Evolutionary conservation across 2,113 vertebrate genomes (phyloP).

Genomic region (Forbesichthys agassizii): DNA sequence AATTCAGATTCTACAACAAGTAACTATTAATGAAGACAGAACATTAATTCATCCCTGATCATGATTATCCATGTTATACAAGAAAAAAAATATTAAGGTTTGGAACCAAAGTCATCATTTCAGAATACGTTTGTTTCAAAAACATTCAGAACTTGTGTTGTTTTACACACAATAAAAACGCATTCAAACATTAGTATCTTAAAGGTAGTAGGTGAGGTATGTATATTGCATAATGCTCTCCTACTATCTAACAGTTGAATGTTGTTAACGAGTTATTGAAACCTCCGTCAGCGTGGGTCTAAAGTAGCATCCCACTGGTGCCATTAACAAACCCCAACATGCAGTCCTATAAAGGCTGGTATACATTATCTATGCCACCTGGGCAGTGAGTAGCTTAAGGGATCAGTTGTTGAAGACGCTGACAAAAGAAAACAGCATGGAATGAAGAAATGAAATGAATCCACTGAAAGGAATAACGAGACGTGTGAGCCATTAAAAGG

Average conservation of each 20-base stretch:
- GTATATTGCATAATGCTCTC: constrained; percentile 38
- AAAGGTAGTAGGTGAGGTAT: constrained; percentile 48
- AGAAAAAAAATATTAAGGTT: background rate
- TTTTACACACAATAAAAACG: constrained; percentile 45
- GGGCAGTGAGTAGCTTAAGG: constrained; percentile 52
- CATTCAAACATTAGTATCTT: constrained; percentile 41
- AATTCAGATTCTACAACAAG: constrained; percentile 11
- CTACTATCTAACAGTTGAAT: constrained; percentile 9
- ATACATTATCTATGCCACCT: constrained; percentile 40
- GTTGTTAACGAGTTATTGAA: background rate
- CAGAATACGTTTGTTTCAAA: constrained; percentile 50
- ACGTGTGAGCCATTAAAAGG: constrained; percentile 11
- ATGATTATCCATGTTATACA: constrained; percentile 36
- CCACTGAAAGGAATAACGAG: constrained; percentile 12
- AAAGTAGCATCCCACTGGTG: constrained; percentile 14
- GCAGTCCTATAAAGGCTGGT: constrained; percentile 34
- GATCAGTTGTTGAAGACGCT: constrained; percentile 10
- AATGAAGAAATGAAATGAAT: constrained; percentile 1
- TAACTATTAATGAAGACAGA: constrained; percentile 47
- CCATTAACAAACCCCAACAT: background rate
- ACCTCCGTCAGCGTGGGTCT: constrained; percentile 23
- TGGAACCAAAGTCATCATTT: constrained; percentile 34
- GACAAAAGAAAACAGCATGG: background rate
- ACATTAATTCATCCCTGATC: constrained; percentile 56
- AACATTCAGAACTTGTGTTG: constrained; percentile 26